Conservation (phyloP, 2,113 vertebrate species). For the Hippoglossus stenolepis region DNA sequence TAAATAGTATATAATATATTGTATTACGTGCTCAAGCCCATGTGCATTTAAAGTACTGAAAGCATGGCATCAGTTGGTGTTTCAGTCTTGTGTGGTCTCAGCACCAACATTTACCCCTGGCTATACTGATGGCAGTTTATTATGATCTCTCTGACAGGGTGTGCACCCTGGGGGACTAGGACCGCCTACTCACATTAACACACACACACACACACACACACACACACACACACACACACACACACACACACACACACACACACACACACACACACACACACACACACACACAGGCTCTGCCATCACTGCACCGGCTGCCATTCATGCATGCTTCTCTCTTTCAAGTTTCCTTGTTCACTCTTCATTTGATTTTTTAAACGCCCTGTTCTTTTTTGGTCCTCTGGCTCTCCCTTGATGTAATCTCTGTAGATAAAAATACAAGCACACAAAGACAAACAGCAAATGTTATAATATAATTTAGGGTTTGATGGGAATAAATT, state of each 20-base stretch:
- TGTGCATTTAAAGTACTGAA: constrained; percentile 40
- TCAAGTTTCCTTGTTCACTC: constrained; percentile 35
- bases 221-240: constrained; percentile 37
- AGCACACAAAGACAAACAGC: too few species aligned
- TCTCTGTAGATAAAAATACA: constrained; percentile 32
- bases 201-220: constrained; percentile 27
- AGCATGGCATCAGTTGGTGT: constrained; percentile 54
- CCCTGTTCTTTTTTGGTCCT: constrained; percentile 5
- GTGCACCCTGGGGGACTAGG: constrained; percentile 64
- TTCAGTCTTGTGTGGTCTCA: constrained; percentile 68
- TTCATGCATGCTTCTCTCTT: constrained; percentile 60
- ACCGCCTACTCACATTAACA: constrained; percentile 56
- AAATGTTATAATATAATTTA: too few species aligned
- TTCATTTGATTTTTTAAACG: not conserved
- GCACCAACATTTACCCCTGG: constrained; percentile 66
- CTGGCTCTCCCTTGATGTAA: constrained; percentile 35
- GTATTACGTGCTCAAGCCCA: not conserved
- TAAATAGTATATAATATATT: not conserved
- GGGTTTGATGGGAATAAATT: too few species aligned
- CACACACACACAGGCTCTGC: not conserved
- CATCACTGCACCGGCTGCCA: not conserved
- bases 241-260: constrained; percentile 3
- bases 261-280: not conserved
- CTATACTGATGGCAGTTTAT: constrained; percentile 80
- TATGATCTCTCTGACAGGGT: constrained; percentile 81